Evolutionary conservation across 2,113 vertebrate species (phyloP), one percentile per base, ranked within the genome.

Genomic region (Vimba vimba): DNA sequence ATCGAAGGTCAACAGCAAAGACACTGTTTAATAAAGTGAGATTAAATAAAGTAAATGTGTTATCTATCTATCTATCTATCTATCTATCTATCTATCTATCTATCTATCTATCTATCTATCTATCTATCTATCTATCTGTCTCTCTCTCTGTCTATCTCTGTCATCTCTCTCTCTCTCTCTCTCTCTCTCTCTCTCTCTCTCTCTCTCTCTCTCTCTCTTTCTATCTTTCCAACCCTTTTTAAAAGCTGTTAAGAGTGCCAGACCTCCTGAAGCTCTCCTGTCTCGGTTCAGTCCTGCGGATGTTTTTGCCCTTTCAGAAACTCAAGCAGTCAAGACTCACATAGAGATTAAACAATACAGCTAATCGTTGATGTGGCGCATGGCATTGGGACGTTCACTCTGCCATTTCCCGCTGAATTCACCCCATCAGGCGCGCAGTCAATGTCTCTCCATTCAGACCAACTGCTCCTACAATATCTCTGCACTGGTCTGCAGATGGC

Each of bases 251-350:
- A 79, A 39, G 21, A 62, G n/a, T n/a, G 73, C 30, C 36, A 59
- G 59, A 60, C 83, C 68, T 77, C 55, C 73, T 77, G 17, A 77
- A 59, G 50, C 73, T 21, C 45, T 36, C 75, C 68, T 80, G 66
- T 25, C 50, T 82, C 43, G 2, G 21, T 64, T 74, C 50, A 77
- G 36, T 84, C 84, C 21, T 60, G 39, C 5, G 13, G 82, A 85
- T 82, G 85, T 87, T 87, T 43, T 87, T 74, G 79, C 52, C 83
- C 86, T 89, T 87, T 87, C 50, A 77, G 50, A 89, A 87, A 85
- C 71, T 19, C 80, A 82, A 85, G 75, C 73, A 74, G 79, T 87
- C 83, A 79, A 73, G 57, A 83, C 85, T 84, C 76, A 84, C 83
- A 52, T 23, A 25, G 57, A 50, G 83, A 75, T 79, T 59, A 89